These are phyloP conservation scores for Acanthurus leucopareius DNA, from an alignment of 2,797 vertebrate species.

Conservation along the genomic window DNA sequence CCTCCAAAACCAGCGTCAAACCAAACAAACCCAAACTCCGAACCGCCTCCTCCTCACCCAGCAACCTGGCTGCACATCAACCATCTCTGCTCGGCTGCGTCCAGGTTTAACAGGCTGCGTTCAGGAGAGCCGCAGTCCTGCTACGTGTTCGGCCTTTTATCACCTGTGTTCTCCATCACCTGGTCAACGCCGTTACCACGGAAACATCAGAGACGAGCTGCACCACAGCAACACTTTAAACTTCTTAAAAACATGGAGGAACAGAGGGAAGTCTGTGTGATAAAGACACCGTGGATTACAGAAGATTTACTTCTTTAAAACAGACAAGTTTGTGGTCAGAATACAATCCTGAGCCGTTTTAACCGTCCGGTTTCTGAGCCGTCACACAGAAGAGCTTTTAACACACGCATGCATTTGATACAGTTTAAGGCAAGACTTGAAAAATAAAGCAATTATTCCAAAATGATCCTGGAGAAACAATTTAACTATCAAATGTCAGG, in stretches of 20 bases:
- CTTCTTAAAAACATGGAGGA: background rate
- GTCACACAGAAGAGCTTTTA: too few relatives aligned
- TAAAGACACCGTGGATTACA: too few relatives aligned
- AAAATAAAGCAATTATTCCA: background rate
- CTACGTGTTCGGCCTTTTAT: background rate
- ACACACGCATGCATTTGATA: too few relatives aligned
- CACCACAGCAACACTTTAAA: background rate
- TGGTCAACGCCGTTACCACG: constrained; percentile 5
- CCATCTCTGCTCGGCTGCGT: constrained; percentile 21
- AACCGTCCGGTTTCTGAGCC: too few relatives aligned
- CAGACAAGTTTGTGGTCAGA: background rate
- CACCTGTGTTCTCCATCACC: constrained; percentile 40
- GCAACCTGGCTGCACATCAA: constrained; percentile 52
- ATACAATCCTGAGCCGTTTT: too few relatives aligned
- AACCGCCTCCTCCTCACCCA: constrained; percentile 8
- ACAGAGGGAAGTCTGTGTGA: background rate
- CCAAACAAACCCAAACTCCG: constrained; percentile 32
- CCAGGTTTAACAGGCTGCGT: constrained; percentile 20
- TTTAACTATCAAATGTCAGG: too few relatives aligned
- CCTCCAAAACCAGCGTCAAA: constrained; percentile 32
- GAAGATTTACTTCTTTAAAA: background rate
- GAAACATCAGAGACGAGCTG: constrained; percentile 33
- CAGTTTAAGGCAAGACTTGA: background rate
- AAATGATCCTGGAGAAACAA: background rate
- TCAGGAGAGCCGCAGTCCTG: background rate